Percentiles rank a stretch among this genome's conserved stretches.
phyloP scores from a whole-genome alignment of 2,113 vertebrate species.

The Haplochromis burtoni region DNA sequence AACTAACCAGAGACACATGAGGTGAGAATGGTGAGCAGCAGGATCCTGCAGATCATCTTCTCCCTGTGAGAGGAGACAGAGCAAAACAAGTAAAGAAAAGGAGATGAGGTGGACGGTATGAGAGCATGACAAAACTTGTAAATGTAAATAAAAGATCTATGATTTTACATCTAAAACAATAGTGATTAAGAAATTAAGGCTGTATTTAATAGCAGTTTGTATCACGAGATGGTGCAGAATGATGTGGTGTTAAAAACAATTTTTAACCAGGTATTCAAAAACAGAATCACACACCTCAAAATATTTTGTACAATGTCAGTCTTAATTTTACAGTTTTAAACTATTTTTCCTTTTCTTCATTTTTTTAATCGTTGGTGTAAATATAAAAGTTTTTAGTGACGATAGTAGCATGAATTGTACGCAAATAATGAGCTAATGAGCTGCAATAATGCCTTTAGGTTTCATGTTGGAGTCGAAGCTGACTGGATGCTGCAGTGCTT shows the following conservation, averaged over 20 bases:
- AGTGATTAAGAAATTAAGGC: neutral
- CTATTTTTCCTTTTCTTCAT: neutral
- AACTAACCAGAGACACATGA: neutral
- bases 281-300: neutral
- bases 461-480: neutral
- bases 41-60: neutral
- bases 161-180: neutral
- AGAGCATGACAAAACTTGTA: neutral
- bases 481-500: neutral
- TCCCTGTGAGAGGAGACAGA: neutral
- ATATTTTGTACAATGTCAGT: neutral
- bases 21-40: neutral
- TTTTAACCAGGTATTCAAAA: neutral
- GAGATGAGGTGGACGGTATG: neutral
- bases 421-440: neutral
- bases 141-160: neutral
- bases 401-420: accelerated
- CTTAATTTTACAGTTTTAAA: neutral
- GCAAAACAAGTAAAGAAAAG: neutral
- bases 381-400: neutral
- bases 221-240: neutral
- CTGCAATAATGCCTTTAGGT: neutral
- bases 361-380: neutral
- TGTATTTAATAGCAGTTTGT: neutral
- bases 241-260: accelerated